Evolutionary conservation across 1,140 invertebrate genomes (phyloP), one percentile per base, ranked within the genome.

Genomic region (Zophobas morio): DNA sequence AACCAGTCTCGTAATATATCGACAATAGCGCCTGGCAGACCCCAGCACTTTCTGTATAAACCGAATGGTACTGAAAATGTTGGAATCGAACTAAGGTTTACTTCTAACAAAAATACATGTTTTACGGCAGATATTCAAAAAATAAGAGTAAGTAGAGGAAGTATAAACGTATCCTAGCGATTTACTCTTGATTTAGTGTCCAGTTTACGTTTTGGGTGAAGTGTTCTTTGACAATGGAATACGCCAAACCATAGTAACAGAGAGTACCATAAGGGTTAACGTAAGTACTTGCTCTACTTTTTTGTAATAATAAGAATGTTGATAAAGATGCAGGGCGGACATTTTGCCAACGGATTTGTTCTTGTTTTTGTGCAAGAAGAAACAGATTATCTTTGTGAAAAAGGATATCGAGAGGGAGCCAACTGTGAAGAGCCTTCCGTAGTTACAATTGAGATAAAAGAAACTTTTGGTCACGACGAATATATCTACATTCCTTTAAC

Each of bases 341-440:
- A 88, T 36, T 94, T 90, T 84, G 90, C 91, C 0, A 77, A 88
- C 35, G 93, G 94, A 6, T 94, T 96, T 84, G 96, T 94, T 85
- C 88, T 96, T 40, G 93, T 96, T 0, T 90, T 96, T 80, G 92
- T 96, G 36, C 85, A 85, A 4, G 91, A 78, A 8, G 57, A 93
- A 46, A 94, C 94, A 81, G 89, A 93, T 80, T 84, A 92, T 3
- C 89, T 93, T 63, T 86, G 92, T 96, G 1, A 90, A 90, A 53
- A 20, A 20, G 20, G 20, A 20, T 20, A 20, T 20, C 20, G 20
- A 20, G 20, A 20, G 20, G 20, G 20, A 20, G 20, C 20, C 20
- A 20, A 20, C 20, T 20, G 20, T 20, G 20, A 20, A 20, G 20
- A 20, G 20, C 20, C 20, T 20, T 20, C 20, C 20, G 20, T 20